Base-by-base conservation (phyloP, 2,888 invertebrate genomes). In the Arge pagana region DNA sequence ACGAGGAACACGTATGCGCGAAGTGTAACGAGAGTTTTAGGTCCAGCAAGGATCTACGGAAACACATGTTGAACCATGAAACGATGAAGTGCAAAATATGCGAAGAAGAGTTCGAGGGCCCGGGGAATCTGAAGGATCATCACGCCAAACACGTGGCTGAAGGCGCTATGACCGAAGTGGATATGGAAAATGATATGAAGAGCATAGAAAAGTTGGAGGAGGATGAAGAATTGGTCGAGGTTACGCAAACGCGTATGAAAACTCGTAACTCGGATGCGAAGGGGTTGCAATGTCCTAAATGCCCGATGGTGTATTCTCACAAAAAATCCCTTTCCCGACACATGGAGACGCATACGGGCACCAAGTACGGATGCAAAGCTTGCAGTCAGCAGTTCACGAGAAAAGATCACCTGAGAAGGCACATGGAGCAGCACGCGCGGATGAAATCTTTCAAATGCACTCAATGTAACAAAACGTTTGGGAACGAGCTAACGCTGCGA, bases 401-500 rank as follows among this genome's bases (percentile, higher is more conserved):
- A 3, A 71, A 67, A 21, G 73, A 73, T 24, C 55, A 64, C 8
- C 52, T 72, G 8, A 63, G 62, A 10, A 67, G 61, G 11, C 76
- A 76, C 33, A 52, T 57, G 11, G 73, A 76, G 23, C 67, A 68
- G 15, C 70, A 67, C 51, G 51, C 48, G 3, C 63, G 55, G 50
- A 26, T 55, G 1, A 71, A 69, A 50, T 50, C 60, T 1, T 74
- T 64, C 50, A 68, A 67, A 26, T 76, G 76, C 39, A 74, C 71
- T 0, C 64, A 77, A 10, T 77, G 76, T 24, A 64, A 61, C 37
- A 76, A 76, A 50, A 59, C 52, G 1, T 77, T 76, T 52, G 66
- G 66, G 1, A 75, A 73, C 26, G 76, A 76, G 21, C 57, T 76
- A 5, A 75, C 72, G 1, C 54, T 76, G 23, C 61, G 74, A n/a